Percentiles rank a stretch among this genome's conserved stretches.
phyloP scores from a whole-genome alignment of 1,140 invertebrate species.

The Rhagoletis pomonella region DNA sequence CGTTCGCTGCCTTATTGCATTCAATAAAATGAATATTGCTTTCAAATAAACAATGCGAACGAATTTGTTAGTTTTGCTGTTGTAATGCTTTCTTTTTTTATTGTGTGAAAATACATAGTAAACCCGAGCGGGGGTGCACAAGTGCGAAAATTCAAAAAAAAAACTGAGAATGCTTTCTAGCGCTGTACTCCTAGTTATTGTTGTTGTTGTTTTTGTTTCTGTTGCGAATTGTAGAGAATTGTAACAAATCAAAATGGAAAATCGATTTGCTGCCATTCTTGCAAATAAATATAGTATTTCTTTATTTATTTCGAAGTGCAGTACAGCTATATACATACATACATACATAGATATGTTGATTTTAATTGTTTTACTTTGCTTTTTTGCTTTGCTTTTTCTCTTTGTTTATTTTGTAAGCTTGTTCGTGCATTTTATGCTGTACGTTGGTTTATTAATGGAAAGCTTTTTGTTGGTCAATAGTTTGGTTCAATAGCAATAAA shows the following conservation, averaged over 20 bases:
- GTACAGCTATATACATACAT: too few relatives aligned
- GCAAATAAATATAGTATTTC: not conserved
- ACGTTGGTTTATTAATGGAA: not conserved
- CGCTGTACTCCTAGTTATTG: not conserved
- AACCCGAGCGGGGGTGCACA: not conserved
- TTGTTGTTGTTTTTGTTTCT: not conserved
- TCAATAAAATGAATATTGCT: not conserved
- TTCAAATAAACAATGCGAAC: not conserved
- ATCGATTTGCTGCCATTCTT: slow-evolving; percentile 24
- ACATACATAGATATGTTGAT: not conserved
- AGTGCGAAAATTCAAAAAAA: not conserved
- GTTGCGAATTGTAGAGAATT: not conserved
- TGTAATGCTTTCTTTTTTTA: not conserved
- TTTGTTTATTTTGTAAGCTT: not conserved
- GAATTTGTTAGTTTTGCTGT: not conserved
- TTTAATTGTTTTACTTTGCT: not conserved
- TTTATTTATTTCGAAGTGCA: too few relatives aligned
- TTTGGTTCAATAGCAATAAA: not conserved
- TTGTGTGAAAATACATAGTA: not conserved
- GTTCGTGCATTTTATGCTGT: not conserved
- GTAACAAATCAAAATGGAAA: slow-evolving; percentile 31
- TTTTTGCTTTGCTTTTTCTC: not conserved
- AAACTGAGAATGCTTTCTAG: not conserved
- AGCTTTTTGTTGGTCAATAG: not conserved
- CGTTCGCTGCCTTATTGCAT: not conserved